Percentiles rank a stretch among this genome's conserved stretches.
Conservation (phyloP, 2,797 vertebrate species). For the Spea hammondii region DNA sequence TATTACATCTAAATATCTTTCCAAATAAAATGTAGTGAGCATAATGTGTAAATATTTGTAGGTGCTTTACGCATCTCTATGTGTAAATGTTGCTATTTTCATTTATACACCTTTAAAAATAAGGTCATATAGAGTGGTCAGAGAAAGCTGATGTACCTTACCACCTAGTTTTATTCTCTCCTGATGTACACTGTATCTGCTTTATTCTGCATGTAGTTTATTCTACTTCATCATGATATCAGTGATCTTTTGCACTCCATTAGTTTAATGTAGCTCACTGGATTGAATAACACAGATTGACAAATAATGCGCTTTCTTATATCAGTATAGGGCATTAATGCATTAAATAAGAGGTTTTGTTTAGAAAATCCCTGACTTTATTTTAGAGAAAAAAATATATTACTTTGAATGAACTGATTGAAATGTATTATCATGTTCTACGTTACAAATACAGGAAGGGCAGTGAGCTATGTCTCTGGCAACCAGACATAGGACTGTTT, state of each 20-base stretch:
- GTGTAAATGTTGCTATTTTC: too few species aligned
- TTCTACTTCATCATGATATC: background rate
- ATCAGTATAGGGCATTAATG: constrained; percentile 2
- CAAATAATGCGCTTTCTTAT: background rate
- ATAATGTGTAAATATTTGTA: too few species aligned
- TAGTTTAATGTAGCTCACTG: constrained; percentile 1
- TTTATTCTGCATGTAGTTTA: too few species aligned
- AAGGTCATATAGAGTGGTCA: too few species aligned
- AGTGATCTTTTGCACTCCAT: background rate
- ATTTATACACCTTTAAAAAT: too few species aligned
- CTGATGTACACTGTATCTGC: too few species aligned
- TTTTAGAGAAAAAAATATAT: background rate
- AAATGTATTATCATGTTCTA: background rate
- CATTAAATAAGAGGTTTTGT: background rate
- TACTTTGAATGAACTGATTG: background rate
- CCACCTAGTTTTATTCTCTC: too few species aligned
- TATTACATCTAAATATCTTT: too few species aligned
- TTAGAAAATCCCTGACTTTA: background rate
- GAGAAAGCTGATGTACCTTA: too few species aligned
- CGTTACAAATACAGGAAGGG: background rate
- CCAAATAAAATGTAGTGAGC: too few species aligned
- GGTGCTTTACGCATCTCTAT: too few species aligned
- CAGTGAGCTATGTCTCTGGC: background rate
- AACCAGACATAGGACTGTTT: background rate
- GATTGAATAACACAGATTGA: background rate